Evolutionary conservation across 2,797 vertebrate genomes (phyloP), one percentile per base, ranked within the genome.

Genomic region (Iguana delicatissima): DNA sequence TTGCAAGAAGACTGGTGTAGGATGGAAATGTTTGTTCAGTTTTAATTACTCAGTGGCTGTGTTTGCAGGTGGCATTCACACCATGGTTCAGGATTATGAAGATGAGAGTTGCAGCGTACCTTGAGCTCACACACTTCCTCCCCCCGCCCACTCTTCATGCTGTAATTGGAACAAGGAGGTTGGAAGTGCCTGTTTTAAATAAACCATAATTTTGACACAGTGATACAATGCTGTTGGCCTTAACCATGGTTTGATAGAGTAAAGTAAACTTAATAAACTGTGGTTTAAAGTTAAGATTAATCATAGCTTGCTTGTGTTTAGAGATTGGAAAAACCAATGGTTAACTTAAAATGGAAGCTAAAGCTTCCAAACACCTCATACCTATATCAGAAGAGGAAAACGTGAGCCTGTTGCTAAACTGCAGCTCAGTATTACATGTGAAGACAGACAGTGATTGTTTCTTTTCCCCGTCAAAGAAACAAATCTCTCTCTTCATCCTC

Each of bases 401-500:
- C 50, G 38, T 18, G 42, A 84, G 42, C 46, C 42, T 32, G n/a
- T n/a, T 16, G 29, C 26, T 72, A 67, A 46, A 32, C 2, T 73
- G 50, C 4, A 73, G 9, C 24, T 38, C 24, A 50, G n/a, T 42
- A 6, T 80, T 38, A 59, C 5, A 16, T 57, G 9, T 24, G 50
- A 86, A 57, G 57, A 20, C n/a, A 77, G 24, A 8, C 55, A 86
- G 8, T 79, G 18, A 18, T 26, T 89, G 35, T 13, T 12, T 55
- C n/a, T 62, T 14, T 86, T 42, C 6, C 6, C 35, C 1, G 3
- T 55, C 10, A 38, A 24, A 9, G 12, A 22, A 14, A 3, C 2
- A 76, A 46, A 0, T n/a, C 52, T 9, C 69, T 52, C 29, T 24
- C 52, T 73, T 85, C 46, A 0, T 0, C 0, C 32, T 1, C 55